A percentile compares a stretch with the other conserved stretches of the same genome.
Evolutionary conservation across 2,888 invertebrate genomes (phyloP).

Genomic region (Lumbricus terrestris): DNA sequence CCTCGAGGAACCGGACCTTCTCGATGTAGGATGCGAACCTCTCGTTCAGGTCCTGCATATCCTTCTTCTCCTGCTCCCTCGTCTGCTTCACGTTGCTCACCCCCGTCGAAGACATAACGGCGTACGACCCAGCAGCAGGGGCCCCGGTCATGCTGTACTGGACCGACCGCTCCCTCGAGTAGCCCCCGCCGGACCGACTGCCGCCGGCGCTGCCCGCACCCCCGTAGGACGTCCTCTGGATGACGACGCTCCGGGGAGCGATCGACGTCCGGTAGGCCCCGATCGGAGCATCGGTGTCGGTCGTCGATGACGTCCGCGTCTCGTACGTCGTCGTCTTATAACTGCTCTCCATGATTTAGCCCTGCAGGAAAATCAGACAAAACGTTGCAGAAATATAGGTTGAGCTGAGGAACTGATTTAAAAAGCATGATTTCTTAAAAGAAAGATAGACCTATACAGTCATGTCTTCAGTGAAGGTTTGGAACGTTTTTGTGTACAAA

Average conservation of each 20-base stretch:
- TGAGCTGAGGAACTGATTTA: background rate
- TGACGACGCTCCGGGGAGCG: slow-evolving; percentile 33
- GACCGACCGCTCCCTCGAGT: background rate
- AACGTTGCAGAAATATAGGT: background rate
- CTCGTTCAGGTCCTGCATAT: slow-evolving; percentile 63
- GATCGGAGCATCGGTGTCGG: background rate
- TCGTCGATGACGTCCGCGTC: slow-evolving; percentile 14
- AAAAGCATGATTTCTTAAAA: too few relatives aligned
- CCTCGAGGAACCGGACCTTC: slow-evolving; percentile 60
- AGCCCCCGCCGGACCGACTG: background rate
- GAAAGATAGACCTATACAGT: too few relatives aligned
- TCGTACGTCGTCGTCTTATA: background rate
- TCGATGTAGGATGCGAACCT: slow-evolving; percentile 63
- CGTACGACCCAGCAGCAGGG: slow-evolving; percentile 45
- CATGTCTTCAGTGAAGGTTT: too few relatives aligned
- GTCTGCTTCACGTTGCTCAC: slow-evolving; percentile 58
- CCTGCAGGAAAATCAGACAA: background rate
- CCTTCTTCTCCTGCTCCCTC: slow-evolving; percentile 62
- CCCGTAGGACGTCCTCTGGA: slow-evolving; percentile 30
- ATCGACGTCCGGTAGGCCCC: slow-evolving; percentile 29
- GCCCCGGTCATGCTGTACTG: slow-evolving; percentile 16
- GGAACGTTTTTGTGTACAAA: too few relatives aligned
- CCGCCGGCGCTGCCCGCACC: slow-evolving; percentile 4
- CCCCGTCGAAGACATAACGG: slow-evolving; percentile 47
- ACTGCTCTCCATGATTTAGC: background rate